Conservation (phyloP, 2,797 vertebrate genomes). For the Antrozous pallidus region DNA sequence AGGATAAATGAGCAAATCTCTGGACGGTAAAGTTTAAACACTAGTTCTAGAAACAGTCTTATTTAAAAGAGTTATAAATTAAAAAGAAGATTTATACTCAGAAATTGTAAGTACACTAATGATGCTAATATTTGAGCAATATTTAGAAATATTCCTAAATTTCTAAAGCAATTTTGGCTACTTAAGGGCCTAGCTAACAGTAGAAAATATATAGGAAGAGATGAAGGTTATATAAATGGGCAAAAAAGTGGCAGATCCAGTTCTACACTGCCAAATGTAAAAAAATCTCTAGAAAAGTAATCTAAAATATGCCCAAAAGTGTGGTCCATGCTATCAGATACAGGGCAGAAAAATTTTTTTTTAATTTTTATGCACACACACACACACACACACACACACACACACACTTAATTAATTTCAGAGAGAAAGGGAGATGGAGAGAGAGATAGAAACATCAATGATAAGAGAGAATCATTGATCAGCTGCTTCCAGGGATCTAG, state of each 20-base stretch:
- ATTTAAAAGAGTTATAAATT: constrained; percentile 18
- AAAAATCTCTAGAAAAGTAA: constrained; percentile 34
- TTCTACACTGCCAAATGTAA: neutral
- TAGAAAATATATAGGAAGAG: neutral
- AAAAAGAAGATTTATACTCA: neutral
- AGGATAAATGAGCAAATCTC: constrained; percentile 4
- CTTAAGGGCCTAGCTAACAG: neutral
- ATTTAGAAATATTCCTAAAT: neutral
- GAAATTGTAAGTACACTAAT: neutral
- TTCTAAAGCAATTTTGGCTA: neutral
- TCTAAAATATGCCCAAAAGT: neutral
- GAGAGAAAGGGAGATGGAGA: no score
- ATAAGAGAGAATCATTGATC: no score
- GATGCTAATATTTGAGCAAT: neutral
- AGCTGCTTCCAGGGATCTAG: no score
- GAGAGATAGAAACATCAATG: no score
- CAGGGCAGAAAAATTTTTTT: neutral
- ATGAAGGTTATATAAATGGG: neutral
- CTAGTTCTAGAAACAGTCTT: neutral
- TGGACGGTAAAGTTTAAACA: constrained; percentile 5
- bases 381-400: no score
- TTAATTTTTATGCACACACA: no score
- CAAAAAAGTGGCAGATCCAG: neutral
- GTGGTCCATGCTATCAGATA: neutral
- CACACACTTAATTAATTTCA: no score